Evolutionary conservation across 2,797 vertebrate species (phyloP), one percentile per base, ranked within the genome.

Genomic region (Thaleichthys pacificus): DNA sequence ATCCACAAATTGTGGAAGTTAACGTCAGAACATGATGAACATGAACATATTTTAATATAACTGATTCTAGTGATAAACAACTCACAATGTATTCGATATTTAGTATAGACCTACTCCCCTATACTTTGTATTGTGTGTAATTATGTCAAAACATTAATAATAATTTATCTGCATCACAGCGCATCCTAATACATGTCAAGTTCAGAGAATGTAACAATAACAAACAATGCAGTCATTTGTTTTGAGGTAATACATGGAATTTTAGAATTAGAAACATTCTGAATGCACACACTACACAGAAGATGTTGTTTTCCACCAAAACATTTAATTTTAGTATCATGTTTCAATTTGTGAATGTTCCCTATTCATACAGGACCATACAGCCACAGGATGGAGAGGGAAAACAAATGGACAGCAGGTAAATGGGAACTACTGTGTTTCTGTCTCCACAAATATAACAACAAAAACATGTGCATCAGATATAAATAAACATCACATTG

Each of bases 401-500:
- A 42, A 77, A 57, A 76, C 24, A 30, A 24, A 73, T 19, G 30
- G 35, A 42, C 70, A 73, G 21, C 60, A 60, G 64, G 38, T 56
- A 56, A 71, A 49, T 57, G 54, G 22, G 61, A 63, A 61, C 63
- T 42, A 30, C 22, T 73, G 21, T 47, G 7, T 67, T 32, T 68
- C 61, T 60, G 30, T 73, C 61, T 60, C 60, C 63, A 69, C 58
- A 68, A 57, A 80, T 76, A 79, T 79, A 70, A 77, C 58, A 72
- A 72, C 58, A 72, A 72, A 42, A 70, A 61, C 65, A 61, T 66
- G 70, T 54, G 26, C 64, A 74, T 71, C 69, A 64, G 62, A 71
- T 28, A 73, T 77, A 78, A 84, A 82, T 80, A 64, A 81, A 80
- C 69, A 68, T 51, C 69, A 80, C 65, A 68, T 32, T 77, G 49